Evolutionary conservation across 2,888 invertebrate genomes (phyloP), one percentile per base, ranked within the genome.

Genomic region (Seladonia tumulorum): DNA sequence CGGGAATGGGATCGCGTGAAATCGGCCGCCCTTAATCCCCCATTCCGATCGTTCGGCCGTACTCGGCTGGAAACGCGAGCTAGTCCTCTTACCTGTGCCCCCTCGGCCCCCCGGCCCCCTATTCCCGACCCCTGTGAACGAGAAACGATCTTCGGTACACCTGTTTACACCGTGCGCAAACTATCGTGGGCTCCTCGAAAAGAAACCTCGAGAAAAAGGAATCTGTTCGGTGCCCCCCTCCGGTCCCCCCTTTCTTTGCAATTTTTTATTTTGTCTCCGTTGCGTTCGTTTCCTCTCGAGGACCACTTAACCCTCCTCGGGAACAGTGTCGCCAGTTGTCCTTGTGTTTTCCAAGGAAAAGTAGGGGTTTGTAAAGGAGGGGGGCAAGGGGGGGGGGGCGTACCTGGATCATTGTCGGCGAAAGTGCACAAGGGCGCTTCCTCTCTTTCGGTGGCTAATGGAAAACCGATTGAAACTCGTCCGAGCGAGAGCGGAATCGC

Each of bases 271-370:
- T n/a, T 25, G 29, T 66, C 57, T 70, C 35, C 75, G 16, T 8
- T 29, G 63, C 39, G 25, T 39, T 14, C n/a, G 47, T 45, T 83
- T 35, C 74, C 76, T 78, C 49, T 82, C 85, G 83, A 80, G 91
- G 90, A 89, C 91, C 93, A 93, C 93, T 93, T 94, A 93, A 91
- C 93, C 93, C 91, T 89, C 90, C 70, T 68, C 49, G 42, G 76
- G 84, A 83, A 85, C 82, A 89, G 87, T 83, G 87, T 83, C 83
- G 81, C 81, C 63, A 3, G 29, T 63, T 63, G 63, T 63, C 63
- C 29, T 29, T 29, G 29, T 63, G 63, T 63, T 63, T 63, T 29
- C 29, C 63, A 29, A 29, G 25, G 63, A 63, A 63, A 63, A 29
- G 1, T 18, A 29, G 29, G 63, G 63, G 63, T 29, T 18, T 0